These are phyloP conservation scores for Siniperca undulata DNA, from an alignment of 2,797 vertebrate species.

Conservation along the genomic window DNA sequence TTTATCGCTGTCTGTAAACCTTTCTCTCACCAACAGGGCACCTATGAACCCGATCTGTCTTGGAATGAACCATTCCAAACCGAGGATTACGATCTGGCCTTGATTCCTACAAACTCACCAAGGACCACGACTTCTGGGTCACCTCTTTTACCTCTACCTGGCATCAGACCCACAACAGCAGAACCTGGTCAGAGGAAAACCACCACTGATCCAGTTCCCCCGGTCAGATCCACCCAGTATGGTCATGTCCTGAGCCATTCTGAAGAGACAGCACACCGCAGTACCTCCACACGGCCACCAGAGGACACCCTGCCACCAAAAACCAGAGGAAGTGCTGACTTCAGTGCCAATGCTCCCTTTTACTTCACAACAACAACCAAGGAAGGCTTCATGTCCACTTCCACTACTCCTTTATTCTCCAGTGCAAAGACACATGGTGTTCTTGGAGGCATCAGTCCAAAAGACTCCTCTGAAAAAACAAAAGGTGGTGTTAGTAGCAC, in stretches of 20 bases:
- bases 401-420: conserved; percentile 53
- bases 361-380: conserved; percentile 32
- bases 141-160: conserved; percentile 68
- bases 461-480: conserved; percentile 12
- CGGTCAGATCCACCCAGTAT: conserved; percentile 32
- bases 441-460: conserved; percentile 1
- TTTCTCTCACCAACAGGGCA: conserved; percentile 63
- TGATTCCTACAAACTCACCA: conserved; percentile 49
- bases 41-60: conserved; percentile 58
- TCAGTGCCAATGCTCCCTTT: conserved; percentile 44
- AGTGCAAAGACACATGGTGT: conserved; percentile 25
- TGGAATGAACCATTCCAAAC: conserved; percentile 64
- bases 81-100: conserved; percentile 44
- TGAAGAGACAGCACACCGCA: not conserved
- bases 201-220: conserved; percentile 39
- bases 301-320: conserved; percentile 32
- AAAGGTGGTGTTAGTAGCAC: conserved; percentile 12
- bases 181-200: conserved; percentile 32
- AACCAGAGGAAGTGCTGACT: conserved; percentile 18
- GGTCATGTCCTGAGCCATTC: conserved; percentile 22
- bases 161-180: conserved; percentile 65
- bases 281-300: conserved; percentile 46
- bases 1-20: not conserved
- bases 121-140: conserved; percentile 72
- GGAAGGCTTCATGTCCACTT: not conserved